Conservation (phyloP, 2,888 invertebrate genomes). For the Tenthredo scrophulariae region DNA sequence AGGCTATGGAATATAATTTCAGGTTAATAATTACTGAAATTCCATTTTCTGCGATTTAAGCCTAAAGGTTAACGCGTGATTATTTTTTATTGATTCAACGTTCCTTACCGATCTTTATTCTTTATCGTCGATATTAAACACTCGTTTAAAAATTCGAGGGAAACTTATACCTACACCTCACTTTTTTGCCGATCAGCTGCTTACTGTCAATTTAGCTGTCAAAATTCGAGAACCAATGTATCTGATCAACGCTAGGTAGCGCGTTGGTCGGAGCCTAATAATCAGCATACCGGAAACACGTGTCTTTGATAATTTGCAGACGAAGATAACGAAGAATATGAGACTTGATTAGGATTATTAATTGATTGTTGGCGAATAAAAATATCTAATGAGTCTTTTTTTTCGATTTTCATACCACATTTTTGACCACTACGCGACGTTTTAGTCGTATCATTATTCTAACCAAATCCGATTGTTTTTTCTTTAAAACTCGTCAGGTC, state of each 20-base stretch:
- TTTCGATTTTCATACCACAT: neutral
- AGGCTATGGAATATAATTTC: neutral
- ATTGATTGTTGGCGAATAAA: neutral
- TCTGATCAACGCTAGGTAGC: neutral
- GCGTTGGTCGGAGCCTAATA: neutral
- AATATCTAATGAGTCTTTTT: neutral
- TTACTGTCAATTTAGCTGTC: conserved; percentile 34
- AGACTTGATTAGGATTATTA: neutral
- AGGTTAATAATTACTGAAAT: neutral
- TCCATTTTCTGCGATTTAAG: neutral
- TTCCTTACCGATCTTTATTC: neutral
- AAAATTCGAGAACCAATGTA: neutral
- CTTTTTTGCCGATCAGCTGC: conserved; percentile 21
- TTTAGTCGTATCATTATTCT: neutral
- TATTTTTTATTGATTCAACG: neutral
- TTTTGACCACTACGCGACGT: neutral
- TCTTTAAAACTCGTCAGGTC: neutral
- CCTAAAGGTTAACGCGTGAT: neutral
- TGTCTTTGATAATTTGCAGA: conserved; percentile 20
- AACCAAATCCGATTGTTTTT: neutral
- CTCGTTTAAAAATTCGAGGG: neutral
- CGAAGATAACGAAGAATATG: neutral
- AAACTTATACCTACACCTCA: neutral
- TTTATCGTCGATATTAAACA: neutral
- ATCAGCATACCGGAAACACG: conserved; percentile 37